phyloP scores from a whole-genome alignment of 2,888 invertebrate genomes.

The Ametastegia equiseti region DNA sequence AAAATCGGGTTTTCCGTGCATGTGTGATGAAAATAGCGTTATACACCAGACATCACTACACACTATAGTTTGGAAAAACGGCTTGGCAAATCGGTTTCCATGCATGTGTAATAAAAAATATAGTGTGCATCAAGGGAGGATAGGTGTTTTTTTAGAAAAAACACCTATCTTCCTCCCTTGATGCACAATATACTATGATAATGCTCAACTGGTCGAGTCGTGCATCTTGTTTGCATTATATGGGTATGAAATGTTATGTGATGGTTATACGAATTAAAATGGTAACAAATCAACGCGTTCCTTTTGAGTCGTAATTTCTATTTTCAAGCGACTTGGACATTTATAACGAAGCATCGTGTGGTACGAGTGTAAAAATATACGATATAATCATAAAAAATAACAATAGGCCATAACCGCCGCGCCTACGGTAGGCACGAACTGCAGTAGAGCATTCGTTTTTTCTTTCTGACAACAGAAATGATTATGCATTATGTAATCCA shows the following conservation, averaged over 20 bases:
- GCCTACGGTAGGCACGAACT: neutral
- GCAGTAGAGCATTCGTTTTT: constrained; percentile 9
- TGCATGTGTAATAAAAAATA: too few relatives aligned
- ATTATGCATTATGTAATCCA: constrained; percentile 45
- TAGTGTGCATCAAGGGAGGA: too few relatives aligned
- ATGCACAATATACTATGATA: too few relatives aligned
- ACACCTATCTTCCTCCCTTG: too few relatives aligned
- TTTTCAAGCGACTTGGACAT: neutral
- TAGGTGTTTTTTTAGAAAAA: too few relatives aligned
- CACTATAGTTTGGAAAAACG: too few relatives aligned
- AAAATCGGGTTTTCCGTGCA: too few relatives aligned
- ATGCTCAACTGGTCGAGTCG: too few relatives aligned
- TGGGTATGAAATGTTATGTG: neutral
- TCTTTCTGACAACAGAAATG: constrained; percentile 36
- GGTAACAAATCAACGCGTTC: neutral
- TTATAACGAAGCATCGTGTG: neutral
- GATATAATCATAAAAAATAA: constrained; percentile 44
- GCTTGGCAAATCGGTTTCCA: too few relatives aligned
- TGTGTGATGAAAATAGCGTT: too few relatives aligned
- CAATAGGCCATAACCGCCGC: constrained; percentile 45
- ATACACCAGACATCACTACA: too few relatives aligned
- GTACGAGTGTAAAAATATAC: constrained; percentile 12
- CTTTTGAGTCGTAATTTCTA: neutral
- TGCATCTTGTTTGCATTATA: neutral
- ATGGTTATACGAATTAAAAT: neutral